Conservation (phyloP, 1,140 invertebrate genomes). For the Helicoverpa armigera region DNA sequence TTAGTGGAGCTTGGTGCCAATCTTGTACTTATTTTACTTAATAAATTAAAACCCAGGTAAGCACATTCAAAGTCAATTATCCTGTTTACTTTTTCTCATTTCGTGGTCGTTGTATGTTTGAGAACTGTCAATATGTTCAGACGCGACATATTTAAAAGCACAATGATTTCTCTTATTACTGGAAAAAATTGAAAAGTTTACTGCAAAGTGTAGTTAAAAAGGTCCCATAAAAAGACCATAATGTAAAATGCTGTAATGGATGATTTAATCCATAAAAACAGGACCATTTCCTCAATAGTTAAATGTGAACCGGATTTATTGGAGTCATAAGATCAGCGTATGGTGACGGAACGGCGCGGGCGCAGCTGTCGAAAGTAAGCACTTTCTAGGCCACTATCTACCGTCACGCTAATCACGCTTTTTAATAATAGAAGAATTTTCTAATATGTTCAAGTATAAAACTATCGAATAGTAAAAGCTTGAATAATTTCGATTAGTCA, state of each 20-base stretch:
- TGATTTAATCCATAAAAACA: not conserved
- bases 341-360: slow-evolving; percentile 58
- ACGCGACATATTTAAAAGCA: not conserved
- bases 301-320: slow-evolving; percentile 78
- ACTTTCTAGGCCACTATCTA: slow-evolving; percentile 81
- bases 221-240: too few relatives aligned
- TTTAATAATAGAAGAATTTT: slow-evolving; percentile 73
- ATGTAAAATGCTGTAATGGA: too few relatives aligned
- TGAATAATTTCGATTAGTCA: slow-evolving; percentile 11
- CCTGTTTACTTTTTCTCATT: too few relatives aligned
- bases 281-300: not conserved
- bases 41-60: slow-evolving; percentile 25
- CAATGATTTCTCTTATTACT: not conserved
- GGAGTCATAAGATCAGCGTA: slow-evolving; percentile 63
- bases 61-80: not conserved
- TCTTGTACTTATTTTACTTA: slow-evolving; percentile 37
- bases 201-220: too few relatives aligned
- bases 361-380: slow-evolving; percentile 74
- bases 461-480: slow-evolving; percentile 27
- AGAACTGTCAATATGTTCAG: not conserved
- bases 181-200: too few relatives aligned
- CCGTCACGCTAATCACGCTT: slow-evolving; percentile 76
- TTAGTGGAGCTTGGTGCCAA: slow-evolving; percentile 51
- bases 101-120: not conserved
- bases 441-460: slow-evolving; percentile 60